Conservation (phyloP, 1,140 invertebrate species). For the Drosophila ogumai region DNA sequence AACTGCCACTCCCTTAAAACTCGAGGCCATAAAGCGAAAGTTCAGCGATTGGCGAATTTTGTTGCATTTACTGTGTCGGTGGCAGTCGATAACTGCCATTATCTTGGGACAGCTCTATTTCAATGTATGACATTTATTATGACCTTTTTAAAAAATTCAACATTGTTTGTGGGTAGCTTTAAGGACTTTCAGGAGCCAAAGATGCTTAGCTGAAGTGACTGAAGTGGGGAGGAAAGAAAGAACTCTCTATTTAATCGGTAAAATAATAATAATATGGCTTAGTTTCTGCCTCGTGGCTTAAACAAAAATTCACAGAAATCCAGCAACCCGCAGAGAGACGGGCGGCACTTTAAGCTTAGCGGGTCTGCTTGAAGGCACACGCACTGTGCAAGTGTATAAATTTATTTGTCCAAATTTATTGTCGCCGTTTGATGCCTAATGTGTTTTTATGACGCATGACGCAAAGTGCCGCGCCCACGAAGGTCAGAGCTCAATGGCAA, state of each 20-base stretch:
- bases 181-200: background rate
- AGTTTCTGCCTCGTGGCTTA: background rate
- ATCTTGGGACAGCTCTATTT: background rate
- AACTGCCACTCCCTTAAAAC: background rate
- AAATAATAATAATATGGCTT: too few species aligned
- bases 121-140: background rate
- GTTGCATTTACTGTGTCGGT: conserved; percentile 22
- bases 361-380: conserved; percentile 14
- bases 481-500: conserved; percentile 77
- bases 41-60: conserved; percentile 25
- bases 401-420: conserved; percentile 80
- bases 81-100: conserved; percentile 13
- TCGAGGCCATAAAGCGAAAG: conserved; percentile 20
- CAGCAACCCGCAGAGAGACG: background rate
- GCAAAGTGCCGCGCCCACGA: conserved; percentile 47
- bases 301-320: background rate
- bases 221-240: too few species aligned
- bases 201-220: background rate
- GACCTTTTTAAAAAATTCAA: background rate
- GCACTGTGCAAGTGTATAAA: conserved; percentile 33
- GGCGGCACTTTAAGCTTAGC: conserved; percentile 5
- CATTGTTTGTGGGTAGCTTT: background rate
- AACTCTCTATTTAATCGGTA: background rate
- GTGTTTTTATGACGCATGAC: conserved; percentile 78
- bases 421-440: conserved; percentile 76